These are phyloP conservation scores for Hydroisotoma schaefferi DNA, from an alignment of 2,888 invertebrate genomes.

Conservation along the genomic window DNA sequence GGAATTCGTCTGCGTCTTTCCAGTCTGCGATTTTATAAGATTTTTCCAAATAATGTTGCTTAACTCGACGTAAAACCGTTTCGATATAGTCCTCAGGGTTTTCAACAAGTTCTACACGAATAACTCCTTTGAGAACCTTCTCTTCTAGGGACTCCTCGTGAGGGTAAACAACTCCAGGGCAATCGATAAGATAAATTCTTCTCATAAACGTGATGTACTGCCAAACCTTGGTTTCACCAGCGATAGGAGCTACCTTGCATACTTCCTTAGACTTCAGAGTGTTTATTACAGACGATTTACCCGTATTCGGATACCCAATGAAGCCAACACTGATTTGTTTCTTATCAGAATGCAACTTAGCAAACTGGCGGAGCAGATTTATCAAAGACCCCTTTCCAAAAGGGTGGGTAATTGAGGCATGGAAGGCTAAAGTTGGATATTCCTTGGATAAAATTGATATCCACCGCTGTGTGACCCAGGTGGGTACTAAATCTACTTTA, in stretches of 20 bases:
- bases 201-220: slow-evolving; percentile 98
- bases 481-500: slow-evolving; percentile 64
- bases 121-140: slow-evolving; percentile 89
- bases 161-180: slow-evolving; percentile 97
- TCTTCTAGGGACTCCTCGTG: slow-evolving; percentile 84
- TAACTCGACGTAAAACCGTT: slow-evolving; percentile 79
- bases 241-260: slow-evolving; percentile 96
- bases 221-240: slow-evolving; percentile 98
- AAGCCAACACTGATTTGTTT: slow-evolving; percentile 99
- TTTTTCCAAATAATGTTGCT: slow-evolving; percentile 80
- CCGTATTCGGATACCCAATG: slow-evolving; percentile 98
- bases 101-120: slow-evolving; percentile 89
- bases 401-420: slow-evolving; percentile 96
- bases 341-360: slow-evolving; percentile 89
- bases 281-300: slow-evolving; percentile 97
- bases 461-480: slow-evolving; percentile 98
- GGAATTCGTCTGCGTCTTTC: slow-evolving; percentile 77
- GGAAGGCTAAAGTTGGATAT: slow-evolving; percentile 97
- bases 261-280: slow-evolving; percentile 94
- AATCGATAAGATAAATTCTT: slow-evolving; percentile 72
- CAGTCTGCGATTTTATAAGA: slow-evolving; percentile 85
- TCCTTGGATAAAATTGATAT: slow-evolving; percentile 74
- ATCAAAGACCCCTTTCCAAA: slow-evolving; percentile 98
- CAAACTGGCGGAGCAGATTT: slow-evolving; percentile 90
- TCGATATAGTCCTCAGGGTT: slow-evolving; percentile 93